Percentiles rank a stretch among this genome's conserved stretches.
Evolutionary conservation across 2,888 invertebrate genomes (phyloP).

Genomic region (Mythimna loreyi): DNA sequence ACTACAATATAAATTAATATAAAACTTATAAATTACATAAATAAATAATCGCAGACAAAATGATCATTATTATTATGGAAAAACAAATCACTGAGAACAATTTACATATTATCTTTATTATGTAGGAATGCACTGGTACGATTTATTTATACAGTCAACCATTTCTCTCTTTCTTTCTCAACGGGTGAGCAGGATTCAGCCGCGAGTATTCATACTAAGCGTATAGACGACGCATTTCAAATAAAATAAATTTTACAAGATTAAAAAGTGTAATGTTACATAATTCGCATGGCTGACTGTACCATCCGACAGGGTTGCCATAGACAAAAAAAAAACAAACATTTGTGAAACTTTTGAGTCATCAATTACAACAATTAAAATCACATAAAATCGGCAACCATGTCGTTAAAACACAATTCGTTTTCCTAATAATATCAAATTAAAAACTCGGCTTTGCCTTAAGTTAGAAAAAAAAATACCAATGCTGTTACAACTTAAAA

Average conservation of each 20-base stretch:
- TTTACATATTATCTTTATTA: slow-evolving; percentile 46
- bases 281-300: slow-evolving; percentile 39
- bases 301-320: slow-evolving; percentile 36
- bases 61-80: slow-evolving; percentile 69
- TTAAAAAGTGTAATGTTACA: slow-evolving; percentile 27
- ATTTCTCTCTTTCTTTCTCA: slow-evolving; percentile 5
- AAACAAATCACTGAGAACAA: slow-evolving; percentile 55
- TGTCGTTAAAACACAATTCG: slow-evolving; percentile 34
- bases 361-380: slow-evolving; percentile 42
- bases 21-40: slow-evolving; percentile 86
- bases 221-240: background rate
- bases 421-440: slow-evolving; percentile 54
- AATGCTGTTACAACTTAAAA: slow-evolving; percentile 53
- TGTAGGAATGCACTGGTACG: slow-evolving; percentile 68
- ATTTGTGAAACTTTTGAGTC: slow-evolving; percentile 46
- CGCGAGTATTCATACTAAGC: slow-evolving; percentile 13
- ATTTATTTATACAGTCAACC: slow-evolving; percentile 46
- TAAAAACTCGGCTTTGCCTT: slow-evolving; percentile 59
- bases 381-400: slow-evolving; percentile 47
- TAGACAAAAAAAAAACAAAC: slow-evolving; percentile 17
- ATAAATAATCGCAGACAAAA: slow-evolving; percentile 86
- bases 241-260: slow-evolving; percentile 14
- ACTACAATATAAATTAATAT: slow-evolving; percentile 87
- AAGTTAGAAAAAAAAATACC: slow-evolving; percentile 47
- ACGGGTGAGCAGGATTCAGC: slow-evolving; percentile 2